Evolutionary conservation across 2,113 vertebrate genomes (phyloP).

Genomic region (Antechinus stuartii): DNA sequence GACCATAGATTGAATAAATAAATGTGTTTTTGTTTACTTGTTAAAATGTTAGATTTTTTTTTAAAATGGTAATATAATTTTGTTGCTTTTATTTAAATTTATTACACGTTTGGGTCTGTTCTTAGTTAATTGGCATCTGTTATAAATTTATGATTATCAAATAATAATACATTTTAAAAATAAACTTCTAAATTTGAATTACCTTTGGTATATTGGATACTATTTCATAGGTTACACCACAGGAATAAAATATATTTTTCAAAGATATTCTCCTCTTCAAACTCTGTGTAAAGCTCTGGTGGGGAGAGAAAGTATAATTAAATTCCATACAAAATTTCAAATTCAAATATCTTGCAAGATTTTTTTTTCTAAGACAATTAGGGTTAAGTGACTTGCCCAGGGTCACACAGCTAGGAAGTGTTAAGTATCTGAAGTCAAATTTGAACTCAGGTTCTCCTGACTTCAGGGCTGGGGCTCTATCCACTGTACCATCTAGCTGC

Average conservation of each 20-base stretch:
- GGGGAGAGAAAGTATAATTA: constrained; percentile 63
- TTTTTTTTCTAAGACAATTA: too few species aligned
- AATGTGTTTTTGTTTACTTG: neutral
- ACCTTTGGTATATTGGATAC: constrained; percentile 99
- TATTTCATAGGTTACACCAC: constrained; percentile 97
- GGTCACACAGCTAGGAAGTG: too few species aligned
- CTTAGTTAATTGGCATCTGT: neutral
- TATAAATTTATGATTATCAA: neutral
- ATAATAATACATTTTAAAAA: neutral
- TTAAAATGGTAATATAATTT: neutral
- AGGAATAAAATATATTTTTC: constrained; percentile 93
- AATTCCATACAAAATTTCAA: neutral
- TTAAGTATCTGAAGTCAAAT: too few species aligned
- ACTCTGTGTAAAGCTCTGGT: constrained; percentile 98
- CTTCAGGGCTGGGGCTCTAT: too few species aligned
- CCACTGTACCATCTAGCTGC: too few species aligned
- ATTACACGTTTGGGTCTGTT: neutral
- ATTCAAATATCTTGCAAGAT: constrained; percentile 6
- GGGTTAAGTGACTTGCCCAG: too few species aligned
- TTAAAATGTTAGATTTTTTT: neutral
- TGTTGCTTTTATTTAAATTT: neutral
- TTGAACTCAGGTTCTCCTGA: too few species aligned
- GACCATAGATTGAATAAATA: neutral
- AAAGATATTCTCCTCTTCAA: constrained; percentile 97
- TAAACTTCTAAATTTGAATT: constrained; percentile 57